phyloP scores from a whole-genome alignment of 2,888 invertebrate species.

The Cecidostiba fungosa region DNA sequence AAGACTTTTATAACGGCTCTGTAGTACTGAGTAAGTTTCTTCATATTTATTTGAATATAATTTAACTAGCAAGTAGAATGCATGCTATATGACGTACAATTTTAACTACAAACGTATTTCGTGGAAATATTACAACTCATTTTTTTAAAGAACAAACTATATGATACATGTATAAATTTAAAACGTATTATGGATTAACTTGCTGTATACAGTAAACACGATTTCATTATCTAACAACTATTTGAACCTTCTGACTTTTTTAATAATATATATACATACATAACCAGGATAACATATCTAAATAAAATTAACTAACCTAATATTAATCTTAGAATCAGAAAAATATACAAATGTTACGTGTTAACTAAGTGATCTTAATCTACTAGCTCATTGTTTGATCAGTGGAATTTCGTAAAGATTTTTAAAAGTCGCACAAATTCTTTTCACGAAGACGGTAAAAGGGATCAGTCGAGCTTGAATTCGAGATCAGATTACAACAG shows the following conservation, averaged over 20 bases:
- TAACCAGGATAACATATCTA: background rate
- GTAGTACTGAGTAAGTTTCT: background rate
- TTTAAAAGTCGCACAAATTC: constrained; percentile 28
- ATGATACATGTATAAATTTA: background rate
- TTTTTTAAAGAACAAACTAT: background rate
- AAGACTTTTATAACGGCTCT: background rate
- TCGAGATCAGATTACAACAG: constrained; percentile 49
- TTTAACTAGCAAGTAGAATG: background rate
- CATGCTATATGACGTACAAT: background rate
- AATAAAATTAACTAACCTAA: background rate
- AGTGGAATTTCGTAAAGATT: constrained; percentile 32
- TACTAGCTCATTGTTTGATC: background rate
- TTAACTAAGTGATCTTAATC: background rate
- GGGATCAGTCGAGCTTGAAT: constrained; percentile 41
- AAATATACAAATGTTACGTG: constrained; percentile 34
- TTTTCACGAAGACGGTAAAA: constrained; percentile 1
- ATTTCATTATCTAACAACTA: background rate
- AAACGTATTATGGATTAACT: background rate
- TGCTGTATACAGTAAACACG: background rate
- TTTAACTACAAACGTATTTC: background rate
- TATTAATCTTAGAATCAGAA: background rate
- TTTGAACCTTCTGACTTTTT: background rate
- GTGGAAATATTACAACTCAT: background rate
- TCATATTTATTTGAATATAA: background rate
- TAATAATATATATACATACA: background rate